A percentile compares a stretch with the other conserved stretches of the same genome.
These are phyloP conservation scores for Ornithorhynchus anatinus DNA, from an alignment of 2,113 vertebrate genomes.

Conservation along the genomic window DNA sequence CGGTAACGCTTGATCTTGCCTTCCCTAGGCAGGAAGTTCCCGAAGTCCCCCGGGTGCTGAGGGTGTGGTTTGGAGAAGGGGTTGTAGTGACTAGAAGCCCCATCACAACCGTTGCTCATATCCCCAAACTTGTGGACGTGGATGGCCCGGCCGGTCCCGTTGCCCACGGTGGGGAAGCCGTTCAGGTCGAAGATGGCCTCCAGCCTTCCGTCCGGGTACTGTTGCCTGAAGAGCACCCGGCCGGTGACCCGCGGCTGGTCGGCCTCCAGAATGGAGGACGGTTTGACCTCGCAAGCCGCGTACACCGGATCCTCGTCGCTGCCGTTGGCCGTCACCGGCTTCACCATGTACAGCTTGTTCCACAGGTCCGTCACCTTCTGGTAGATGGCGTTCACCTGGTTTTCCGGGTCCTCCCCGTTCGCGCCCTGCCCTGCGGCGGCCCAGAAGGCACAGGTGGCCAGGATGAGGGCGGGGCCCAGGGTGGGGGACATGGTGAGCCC, in stretches of 20 bases:
- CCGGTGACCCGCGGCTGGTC: slow-evolving; percentile 78
- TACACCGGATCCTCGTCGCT: slow-evolving; percentile 60
- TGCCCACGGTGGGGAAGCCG: slow-evolving; percentile 71
- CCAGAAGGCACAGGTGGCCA: slow-evolving; percentile 1
- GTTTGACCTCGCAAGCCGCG: slow-evolving; percentile 78
- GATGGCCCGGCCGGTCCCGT: slow-evolving; percentile 72
- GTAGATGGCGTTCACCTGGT: slow-evolving; percentile 36
- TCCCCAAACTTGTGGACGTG: slow-evolving; percentile 92
- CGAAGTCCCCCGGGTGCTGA: slow-evolving; percentile 90
- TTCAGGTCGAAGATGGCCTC: slow-evolving; percentile 74
- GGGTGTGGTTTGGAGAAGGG: slow-evolving; percentile 79
- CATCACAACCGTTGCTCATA: slow-evolving; percentile 80
- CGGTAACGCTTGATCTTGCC: slow-evolving; percentile 71
- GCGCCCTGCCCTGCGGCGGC: rapidly evolving
- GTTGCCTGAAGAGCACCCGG: slow-evolving; percentile 80
- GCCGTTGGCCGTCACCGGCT: not conserved
- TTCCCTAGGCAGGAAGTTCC: slow-evolving; percentile 80
- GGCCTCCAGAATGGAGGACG: slow-evolving; percentile 69
- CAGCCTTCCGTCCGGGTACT: slow-evolving; percentile 61
- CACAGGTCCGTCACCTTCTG: slow-evolving; percentile 67
- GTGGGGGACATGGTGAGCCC: slow-evolving; percentile 54
- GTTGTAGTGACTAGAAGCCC: slow-evolving; percentile 88
- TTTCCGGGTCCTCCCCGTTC: not conserved
- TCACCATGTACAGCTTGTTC: slow-evolving; percentile 29
- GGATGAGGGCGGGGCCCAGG: slow-evolving; percentile 36